These are phyloP conservation scores for Monopterus albus DNA, from an alignment of 2,113 vertebrate genomes.

Conservation along the genomic window DNA sequence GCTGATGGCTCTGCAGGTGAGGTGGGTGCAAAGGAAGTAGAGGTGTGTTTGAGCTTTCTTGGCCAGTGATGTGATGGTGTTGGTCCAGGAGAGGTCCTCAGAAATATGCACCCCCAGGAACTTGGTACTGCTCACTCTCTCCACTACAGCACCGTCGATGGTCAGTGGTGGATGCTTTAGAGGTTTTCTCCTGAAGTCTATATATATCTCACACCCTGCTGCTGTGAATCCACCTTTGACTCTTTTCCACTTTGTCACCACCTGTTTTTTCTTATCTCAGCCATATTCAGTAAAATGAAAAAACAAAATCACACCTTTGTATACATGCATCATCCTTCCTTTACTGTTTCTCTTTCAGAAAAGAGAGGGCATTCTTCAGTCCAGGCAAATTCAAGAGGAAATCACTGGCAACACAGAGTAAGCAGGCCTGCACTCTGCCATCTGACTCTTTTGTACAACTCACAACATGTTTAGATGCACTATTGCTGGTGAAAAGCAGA, in stretches of 20 bases:
- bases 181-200: too few relatives aligned
- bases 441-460: neutral
- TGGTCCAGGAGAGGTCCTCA: too few relatives aligned
- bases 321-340: too few relatives aligned
- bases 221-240: neutral
- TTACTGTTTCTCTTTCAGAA: constrained; percentile 81
- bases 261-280: neutral
- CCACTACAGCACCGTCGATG: too few relatives aligned
- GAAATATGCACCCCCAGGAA: too few relatives aligned
- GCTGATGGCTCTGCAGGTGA: too few relatives aligned
- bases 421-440: constrained; percentile 67
- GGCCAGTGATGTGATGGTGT: too few relatives aligned
- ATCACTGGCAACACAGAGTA: constrained; percentile 99
- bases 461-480: neutral
- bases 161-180: too few relatives aligned
- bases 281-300: neutral
- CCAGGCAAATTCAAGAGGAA: constrained; percentile 97
- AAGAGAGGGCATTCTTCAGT: constrained; percentile 97
- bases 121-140: too few relatives aligned
- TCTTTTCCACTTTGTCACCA: neutral
- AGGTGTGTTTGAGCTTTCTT: too few relatives aligned
- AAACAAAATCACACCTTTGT: neutral
- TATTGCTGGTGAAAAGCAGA: neutral
- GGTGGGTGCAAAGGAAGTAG: too few relatives aligned
- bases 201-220: neutral